These are phyloP conservation scores for Phenacoccus solenopsis DNA, from an alignment of 1,140 invertebrate genomes.

Conservation along the genomic window DNA sequence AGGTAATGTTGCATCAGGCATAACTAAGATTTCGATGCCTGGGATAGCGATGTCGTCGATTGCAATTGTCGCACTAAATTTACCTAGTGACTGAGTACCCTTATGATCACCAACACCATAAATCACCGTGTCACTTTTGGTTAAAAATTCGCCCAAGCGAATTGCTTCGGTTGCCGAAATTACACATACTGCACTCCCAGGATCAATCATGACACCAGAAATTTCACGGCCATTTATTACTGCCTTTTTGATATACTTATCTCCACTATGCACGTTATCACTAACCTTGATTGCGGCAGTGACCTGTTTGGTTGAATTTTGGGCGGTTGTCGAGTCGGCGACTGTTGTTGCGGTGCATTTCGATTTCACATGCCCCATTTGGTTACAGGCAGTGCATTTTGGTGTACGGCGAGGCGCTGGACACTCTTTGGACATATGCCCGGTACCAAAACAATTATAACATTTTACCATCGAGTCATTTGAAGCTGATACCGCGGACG, in stretches of 20 bases:
- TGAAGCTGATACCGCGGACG: no score
- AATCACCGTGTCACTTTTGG: background rate
- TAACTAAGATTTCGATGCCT: background rate
- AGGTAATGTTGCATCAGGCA: background rate
- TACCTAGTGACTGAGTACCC: background rate
- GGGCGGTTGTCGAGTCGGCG: no score
- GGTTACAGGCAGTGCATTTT: no score
- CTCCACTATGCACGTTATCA: no score
- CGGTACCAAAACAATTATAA: no score
- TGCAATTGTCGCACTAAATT: background rate
- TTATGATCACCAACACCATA: background rate
- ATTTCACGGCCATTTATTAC: background rate
- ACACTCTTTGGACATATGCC: no score
- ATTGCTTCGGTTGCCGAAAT: background rate
- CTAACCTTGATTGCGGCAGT: no score
- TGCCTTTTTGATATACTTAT: background rate
- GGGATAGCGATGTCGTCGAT: background rate
- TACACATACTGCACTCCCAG: background rate
- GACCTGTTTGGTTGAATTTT: no score
- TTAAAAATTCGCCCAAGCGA: background rate
- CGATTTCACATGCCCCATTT: no score
- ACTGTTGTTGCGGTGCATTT: no score
- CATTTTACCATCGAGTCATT: no score
- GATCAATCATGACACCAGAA: background rate
- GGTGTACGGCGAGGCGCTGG: no score